Percentiles rank a stretch among this genome's conserved stretches.
phyloP scores from a whole-genome alignment of 2,113 vertebrate species.

The Poicephalus meyeri region DNA sequence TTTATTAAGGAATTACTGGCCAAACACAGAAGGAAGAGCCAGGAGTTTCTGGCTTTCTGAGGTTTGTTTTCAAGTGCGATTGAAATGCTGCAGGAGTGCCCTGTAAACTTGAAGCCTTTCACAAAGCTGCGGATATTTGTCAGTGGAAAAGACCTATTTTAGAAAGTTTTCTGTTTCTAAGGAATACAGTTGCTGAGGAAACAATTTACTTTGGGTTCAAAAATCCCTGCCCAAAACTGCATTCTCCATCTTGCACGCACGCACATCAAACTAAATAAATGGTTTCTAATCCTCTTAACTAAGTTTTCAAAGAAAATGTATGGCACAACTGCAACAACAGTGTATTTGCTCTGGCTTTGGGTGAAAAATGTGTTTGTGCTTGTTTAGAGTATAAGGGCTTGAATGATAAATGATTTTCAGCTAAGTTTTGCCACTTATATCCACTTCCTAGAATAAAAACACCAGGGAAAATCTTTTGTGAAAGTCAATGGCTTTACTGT shows the following conservation, averaged over 20 bases:
- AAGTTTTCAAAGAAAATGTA: background rate
- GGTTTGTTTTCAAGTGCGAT: background rate
- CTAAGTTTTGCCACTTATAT: background rate
- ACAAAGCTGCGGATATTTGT: background rate
- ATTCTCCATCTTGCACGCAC: background rate
- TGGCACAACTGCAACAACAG: background rate
- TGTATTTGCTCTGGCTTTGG: background rate
- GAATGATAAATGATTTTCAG: background rate
- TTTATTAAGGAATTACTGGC: background rate
- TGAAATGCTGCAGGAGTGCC: constrained; percentile 37
- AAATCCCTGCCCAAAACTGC: background rate
- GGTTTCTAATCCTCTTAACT: background rate
- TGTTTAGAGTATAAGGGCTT: background rate
- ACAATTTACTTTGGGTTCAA: constrained; percentile 19
- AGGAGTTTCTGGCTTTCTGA: background rate
- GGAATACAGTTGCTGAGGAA: constrained; percentile 40
- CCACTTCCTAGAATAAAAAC: background rate
- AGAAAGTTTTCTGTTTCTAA: constrained; percentile 2
- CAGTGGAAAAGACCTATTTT: background rate
- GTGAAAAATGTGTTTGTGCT: background rate
- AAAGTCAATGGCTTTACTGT: background rate
- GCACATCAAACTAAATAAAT: background rate
- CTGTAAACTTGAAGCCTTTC: background rate
- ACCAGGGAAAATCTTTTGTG: background rate
- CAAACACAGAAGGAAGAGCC: background rate